Base-by-base conservation (phyloP, 2,797 vertebrate species). In the Mus caroli region DNA sequence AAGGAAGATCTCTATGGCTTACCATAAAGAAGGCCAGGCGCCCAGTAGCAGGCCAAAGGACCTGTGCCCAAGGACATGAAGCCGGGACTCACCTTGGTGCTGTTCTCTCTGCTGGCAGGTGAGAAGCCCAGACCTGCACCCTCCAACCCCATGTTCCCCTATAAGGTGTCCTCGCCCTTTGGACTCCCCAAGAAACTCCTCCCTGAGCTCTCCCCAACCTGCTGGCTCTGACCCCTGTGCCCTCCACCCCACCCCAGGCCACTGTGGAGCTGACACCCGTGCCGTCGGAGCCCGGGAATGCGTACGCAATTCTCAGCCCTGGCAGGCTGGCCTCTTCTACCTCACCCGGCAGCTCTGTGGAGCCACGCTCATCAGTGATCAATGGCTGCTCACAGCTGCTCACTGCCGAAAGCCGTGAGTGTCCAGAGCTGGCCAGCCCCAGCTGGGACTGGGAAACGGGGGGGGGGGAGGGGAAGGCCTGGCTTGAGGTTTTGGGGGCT, bases 361-460 rank as follows among this genome's bases (percentile, higher is more conserved):
- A 4, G 98, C 97, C 0, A 94, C 97, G 9, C 96, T 98, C 69
- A 82, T 98, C 93, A 89, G 40, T 31, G 97, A 97, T 60, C 95
- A 67, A 22, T 98, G 98, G 98, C 95, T 98, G 73, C 97, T 98
- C 69, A 98, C 97, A 7, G 98, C 98, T 10, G 97, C 98, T 67
- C 98, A 98, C 88, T 98, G 98, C 92, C 95, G 1, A 4, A 97
- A 93, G 85, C 90, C 79, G 97, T 98, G 96, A 97, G 98, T 98
- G 96, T 50, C 71, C 14, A 0, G 0, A 40, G 28, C 4, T 1
- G 50, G 37, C 62, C n/a, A 12, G 3, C 6, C 50, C 7, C 64
- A 26, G 58, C 6, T 10, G 22, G 37, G n/a, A 1, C 5, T 37
- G 19, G 73, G 40, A 62, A 40, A 12, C 20, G 46, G 43, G 12